These are phyloP conservation scores for Chanos chanos DNA, from an alignment of 2,797 vertebrate genomes.

Conservation along the genomic window DNA sequence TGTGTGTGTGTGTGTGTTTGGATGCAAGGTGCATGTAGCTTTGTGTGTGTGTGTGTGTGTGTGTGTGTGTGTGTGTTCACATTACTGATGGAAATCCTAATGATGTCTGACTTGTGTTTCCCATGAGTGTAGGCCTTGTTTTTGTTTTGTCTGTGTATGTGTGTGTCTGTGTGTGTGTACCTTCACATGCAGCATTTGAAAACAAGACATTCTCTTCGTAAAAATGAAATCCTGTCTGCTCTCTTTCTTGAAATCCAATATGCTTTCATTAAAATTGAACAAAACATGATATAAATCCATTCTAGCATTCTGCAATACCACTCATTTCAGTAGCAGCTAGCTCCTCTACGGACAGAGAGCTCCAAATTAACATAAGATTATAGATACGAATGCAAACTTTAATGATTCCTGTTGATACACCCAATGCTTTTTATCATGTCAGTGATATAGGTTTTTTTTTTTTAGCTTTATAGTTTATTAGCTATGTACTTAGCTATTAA, in stretches of 20 bases:
- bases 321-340: too few relatives aligned
- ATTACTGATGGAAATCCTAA: not conserved
- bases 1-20: constrained; percentile 9
- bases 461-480: too few relatives aligned
- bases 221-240: not conserved
- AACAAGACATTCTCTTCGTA: not conserved
- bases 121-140: not conserved
- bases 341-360: too few relatives aligned
- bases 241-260: not conserved
- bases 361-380: too few relatives aligned
- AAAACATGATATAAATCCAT: too few relatives aligned
- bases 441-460: too few relatives aligned
- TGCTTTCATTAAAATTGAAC: too few relatives aligned
- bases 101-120: not conserved
- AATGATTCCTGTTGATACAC: too few relatives aligned
- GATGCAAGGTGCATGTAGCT: not conserved
- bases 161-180: constrained; percentile 10
- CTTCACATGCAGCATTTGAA: not conserved
- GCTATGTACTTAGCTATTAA: too few relatives aligned
- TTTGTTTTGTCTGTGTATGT: not conserved
- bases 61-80: not conserved
- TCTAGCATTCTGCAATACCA: too few relatives aligned
- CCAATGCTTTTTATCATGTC: too few relatives aligned
- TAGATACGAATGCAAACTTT: too few relatives aligned
- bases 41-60: not conserved